These are phyloP conservation scores for Pangasianodon hypophthalmus DNA, from an alignment of 2,113 vertebrate species.

Conservation along the genomic window DNA sequence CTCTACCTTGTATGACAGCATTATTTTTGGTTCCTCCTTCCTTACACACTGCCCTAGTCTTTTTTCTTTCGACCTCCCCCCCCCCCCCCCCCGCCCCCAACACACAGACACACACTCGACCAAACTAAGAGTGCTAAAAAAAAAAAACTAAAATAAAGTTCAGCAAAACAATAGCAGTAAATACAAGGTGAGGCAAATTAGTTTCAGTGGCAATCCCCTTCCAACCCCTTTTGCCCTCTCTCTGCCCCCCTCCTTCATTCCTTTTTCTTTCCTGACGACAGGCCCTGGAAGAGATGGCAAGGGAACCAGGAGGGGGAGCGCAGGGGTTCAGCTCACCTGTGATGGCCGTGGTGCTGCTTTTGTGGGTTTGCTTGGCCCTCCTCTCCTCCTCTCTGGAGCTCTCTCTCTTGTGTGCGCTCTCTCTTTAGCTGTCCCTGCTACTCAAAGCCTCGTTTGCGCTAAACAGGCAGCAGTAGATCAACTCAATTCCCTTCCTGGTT, in stretches of 20 bases:
- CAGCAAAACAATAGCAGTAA: conserved; percentile 59
- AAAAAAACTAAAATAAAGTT: conserved; percentile 72
- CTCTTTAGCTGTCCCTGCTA: conserved; percentile 76
- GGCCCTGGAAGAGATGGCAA: conserved; percentile 70
- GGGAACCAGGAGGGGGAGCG: conserved; percentile 64
- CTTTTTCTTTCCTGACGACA: conserved; percentile 66
- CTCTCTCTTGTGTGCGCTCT: conserved; percentile 56
- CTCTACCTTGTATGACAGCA: conserved; percentile 61
- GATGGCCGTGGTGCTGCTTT: conserved; percentile 80
- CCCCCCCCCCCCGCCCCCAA: neutral
- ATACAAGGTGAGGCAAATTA: conserved; percentile 45
- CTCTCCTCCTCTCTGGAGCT: conserved; percentile 72
- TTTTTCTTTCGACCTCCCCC: conserved; percentile 19
- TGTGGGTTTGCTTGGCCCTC: conserved; percentile 76
- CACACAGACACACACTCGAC: neutral
- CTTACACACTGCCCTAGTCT: conserved; percentile 40
- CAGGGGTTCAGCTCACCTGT: conserved; percentile 79
- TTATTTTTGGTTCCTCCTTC: conserved; percentile 66
- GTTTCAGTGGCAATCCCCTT: conserved; percentile 46
- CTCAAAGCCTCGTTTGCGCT: conserved; percentile 82
- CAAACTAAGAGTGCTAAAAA: conserved; percentile 68
- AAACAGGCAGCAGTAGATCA: conserved; percentile 82
- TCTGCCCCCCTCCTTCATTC: conserved; percentile 53
- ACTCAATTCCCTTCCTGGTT: conserved; percentile 89
- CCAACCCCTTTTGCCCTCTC: conserved; percentile 58